Conservation (phyloP, 2,888 invertebrate genomes). For the Spicauda simplicius region DNA sequence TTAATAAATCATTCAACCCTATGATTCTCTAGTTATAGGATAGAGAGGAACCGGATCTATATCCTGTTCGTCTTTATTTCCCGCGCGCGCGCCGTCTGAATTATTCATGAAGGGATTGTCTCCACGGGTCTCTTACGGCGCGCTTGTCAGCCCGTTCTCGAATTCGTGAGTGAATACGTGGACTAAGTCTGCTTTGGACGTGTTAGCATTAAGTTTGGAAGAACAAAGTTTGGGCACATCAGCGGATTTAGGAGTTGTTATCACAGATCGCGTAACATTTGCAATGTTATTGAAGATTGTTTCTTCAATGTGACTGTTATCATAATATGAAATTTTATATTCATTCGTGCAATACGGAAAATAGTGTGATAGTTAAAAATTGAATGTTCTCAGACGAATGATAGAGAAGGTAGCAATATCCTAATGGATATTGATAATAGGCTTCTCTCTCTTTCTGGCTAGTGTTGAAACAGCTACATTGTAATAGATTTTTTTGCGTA, state of each 20-base stretch:
- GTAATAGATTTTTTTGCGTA: too few relatives aligned
- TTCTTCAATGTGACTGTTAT: too few relatives aligned
- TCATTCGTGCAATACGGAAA: too few relatives aligned
- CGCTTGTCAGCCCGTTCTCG: conserved; percentile 23
- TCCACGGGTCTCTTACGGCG: conserved; percentile 31
- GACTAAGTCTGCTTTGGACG: neutral
- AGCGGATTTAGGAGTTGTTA: neutral
- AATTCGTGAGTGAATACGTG: conserved; percentile 30
- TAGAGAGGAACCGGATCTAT: conserved; percentile 72
- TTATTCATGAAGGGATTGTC: conserved; percentile 58
- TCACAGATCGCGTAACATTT: neutral
- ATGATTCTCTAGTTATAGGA: conserved; percentile 38
- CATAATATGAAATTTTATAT: too few relatives aligned
- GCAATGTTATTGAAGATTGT: too few relatives aligned
- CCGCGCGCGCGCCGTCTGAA: conserved; percentile 59
- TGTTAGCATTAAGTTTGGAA: neutral
- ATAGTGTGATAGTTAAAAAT: too few relatives aligned
- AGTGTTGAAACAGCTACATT: too few relatives aligned
- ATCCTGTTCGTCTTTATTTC: conserved; percentile 67
- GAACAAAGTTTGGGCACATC: neutral
- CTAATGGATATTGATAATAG: too few relatives aligned
- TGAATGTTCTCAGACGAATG: too few relatives aligned
- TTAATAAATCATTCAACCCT: conserved; percentile 43
- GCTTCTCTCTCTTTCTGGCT: too few relatives aligned
- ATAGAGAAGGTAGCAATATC: too few relatives aligned